phyloP scores from a whole-genome alignment of 2,797 vertebrate genomes.

The Sebastes diaconus region DNA sequence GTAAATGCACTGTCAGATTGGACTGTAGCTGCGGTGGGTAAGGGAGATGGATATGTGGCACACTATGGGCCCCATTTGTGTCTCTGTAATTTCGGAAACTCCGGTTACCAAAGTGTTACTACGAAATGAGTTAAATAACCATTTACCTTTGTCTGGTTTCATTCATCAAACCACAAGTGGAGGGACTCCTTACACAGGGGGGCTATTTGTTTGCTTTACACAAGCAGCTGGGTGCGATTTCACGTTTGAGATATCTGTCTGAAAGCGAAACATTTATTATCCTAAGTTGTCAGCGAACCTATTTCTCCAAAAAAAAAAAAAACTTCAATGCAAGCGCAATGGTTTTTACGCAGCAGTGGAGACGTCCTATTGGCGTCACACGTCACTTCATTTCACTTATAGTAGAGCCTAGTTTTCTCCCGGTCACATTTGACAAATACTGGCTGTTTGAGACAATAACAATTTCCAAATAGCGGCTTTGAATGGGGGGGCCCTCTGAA shows the following conservation, averaged over 20 bases:
- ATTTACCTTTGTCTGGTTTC: constrained; percentile 96
- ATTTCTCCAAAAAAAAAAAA: constrained; percentile 77
- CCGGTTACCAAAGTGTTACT: constrained; percentile 88
- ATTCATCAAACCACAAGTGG: constrained; percentile 95
- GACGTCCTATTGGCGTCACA: constrained; percentile 74
- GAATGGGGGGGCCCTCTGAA: constrained; percentile 61
- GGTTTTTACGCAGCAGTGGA: constrained; percentile 65
- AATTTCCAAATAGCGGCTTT: constrained; percentile 71
- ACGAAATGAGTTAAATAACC: constrained; percentile 93
- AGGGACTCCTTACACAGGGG: constrained; percentile 87
- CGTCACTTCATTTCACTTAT: constrained; percentile 77
- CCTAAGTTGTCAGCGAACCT: constrained; percentile 91
- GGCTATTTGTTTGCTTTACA: constrained; percentile 98
- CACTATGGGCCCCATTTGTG: constrained; percentile 75
- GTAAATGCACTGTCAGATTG: constrained; percentile 52
- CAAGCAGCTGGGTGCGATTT: constrained; percentile 97
- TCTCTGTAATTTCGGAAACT: constrained; percentile 81
- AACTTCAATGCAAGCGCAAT: constrained; percentile 70
- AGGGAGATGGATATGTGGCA: constrained; percentile 75
- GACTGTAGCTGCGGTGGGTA: constrained; percentile 63
- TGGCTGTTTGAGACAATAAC: constrained; percentile 77
- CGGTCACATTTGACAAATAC: constrained; percentile 77
- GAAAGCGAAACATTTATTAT: constrained; percentile 97
- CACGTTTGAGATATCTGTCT: constrained; percentile 96
- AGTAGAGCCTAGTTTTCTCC: constrained; percentile 44